Evolutionary conservation across 2,113 vertebrate genomes (phyloP).

Genomic region (Meleagris gallopavo): DNA sequence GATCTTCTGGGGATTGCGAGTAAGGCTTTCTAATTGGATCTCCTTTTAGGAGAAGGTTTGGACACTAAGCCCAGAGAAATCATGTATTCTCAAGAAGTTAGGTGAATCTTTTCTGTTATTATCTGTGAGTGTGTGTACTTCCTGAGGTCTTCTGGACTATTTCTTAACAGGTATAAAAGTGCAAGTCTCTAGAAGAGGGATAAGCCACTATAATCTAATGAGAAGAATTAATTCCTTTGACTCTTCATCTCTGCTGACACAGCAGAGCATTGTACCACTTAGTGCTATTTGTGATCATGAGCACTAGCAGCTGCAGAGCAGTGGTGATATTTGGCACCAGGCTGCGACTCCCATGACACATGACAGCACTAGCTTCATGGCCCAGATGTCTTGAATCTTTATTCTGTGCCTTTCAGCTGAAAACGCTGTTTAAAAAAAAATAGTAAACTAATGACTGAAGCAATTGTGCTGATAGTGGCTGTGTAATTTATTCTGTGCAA

Average conservation of each 20-base stretch:
- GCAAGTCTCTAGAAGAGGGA: neutral
- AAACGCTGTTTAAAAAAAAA: neutral
- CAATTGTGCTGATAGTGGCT: neutral
- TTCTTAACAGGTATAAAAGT: neutral
- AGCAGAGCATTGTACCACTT: constrained; percentile 5
- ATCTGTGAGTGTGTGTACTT: neutral
- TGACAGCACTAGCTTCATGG: constrained; percentile 30
- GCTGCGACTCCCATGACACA: constrained; percentile 17
- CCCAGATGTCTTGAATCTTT: constrained; percentile 19
- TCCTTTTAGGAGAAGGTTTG: neutral
- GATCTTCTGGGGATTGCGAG: neutral
- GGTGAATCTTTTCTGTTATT: neutral
- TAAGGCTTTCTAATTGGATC: neutral
- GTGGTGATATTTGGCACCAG: constrained; percentile 39
- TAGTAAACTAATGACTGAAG: neutral
- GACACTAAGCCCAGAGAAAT: neutral
- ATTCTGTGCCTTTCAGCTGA: neutral
- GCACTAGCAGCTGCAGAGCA: constrained; percentile 30
- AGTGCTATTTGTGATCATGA: neutral
- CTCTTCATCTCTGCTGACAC: neutral
- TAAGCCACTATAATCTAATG: neutral
- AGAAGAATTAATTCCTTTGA: neutral
- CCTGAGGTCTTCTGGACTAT: neutral
- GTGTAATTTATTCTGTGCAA: neutral
- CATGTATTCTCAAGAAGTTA: neutral